Conservation (phyloP, 2,888 invertebrate species). For the Himalopsyche anomala region DNA sequence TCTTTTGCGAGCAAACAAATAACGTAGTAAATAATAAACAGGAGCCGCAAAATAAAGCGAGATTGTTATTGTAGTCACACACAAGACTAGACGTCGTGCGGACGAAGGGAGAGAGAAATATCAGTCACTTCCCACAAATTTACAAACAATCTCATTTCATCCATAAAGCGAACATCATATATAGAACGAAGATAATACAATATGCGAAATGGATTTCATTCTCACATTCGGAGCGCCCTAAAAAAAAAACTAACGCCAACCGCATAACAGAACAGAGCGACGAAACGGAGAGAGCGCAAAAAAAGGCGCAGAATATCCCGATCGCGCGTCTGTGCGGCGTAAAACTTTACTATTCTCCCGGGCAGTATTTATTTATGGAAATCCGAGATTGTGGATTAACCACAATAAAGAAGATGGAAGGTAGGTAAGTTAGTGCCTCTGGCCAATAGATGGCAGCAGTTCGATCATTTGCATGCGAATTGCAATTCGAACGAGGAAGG, state of each 20-base stretch:
- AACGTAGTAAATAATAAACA: too few relatives aligned
- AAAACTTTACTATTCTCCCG: slow-evolving; percentile 27
- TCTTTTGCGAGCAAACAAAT: too few relatives aligned
- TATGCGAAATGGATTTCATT: slow-evolving; percentile 12
- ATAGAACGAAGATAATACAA: slow-evolving; percentile 20
- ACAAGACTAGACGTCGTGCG: background rate
- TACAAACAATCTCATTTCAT: slow-evolving; percentile 1
- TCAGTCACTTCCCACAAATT: slow-evolving; percentile 26
- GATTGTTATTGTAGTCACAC: too few relatives aligned
- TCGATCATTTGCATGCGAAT: slow-evolving; percentile 42
- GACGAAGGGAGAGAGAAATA: background rate
- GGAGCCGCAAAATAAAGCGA: too few relatives aligned
- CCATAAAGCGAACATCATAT: slow-evolving; percentile 7
- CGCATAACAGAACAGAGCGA: background rate
- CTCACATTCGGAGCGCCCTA: slow-evolving; percentile 15
- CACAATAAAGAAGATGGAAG: slow-evolving; percentile 43
- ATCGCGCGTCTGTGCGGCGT: slow-evolving; percentile 4
- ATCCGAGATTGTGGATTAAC: slow-evolving; percentile 44
- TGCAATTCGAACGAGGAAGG: slow-evolving; percentile 6
- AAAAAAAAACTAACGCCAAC: background rate
- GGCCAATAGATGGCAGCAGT: slow-evolving; percentile 26
- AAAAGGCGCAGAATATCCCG: background rate
- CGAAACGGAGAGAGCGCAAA: background rate
- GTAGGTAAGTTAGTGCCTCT: slow-evolving; percentile 17
- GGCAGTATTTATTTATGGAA: slow-evolving; percentile 45